Evolutionary conservation across 2,888 invertebrate genomes (phyloP), one percentile per base, ranked within the genome.

Genomic region (Hydraecia micacea): DNA sequence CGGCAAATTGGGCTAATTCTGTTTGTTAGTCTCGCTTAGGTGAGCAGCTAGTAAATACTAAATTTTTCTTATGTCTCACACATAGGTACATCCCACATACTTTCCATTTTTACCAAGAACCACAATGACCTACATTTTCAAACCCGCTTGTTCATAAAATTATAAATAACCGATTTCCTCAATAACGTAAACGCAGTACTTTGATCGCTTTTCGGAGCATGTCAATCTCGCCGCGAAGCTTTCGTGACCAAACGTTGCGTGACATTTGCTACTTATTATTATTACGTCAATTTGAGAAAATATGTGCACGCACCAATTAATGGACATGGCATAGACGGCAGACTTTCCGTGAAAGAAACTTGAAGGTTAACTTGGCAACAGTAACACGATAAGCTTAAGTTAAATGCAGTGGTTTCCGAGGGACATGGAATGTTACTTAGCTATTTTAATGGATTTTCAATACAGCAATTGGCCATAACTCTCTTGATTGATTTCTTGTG

Each of bases 131-230:
- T 83, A 85, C 70, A 83, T 83, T 18, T 49, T 32, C 58, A 66
- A 72, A 74, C 63, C 55, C 39, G 71, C 71, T 75, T 63, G 78
- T 5, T 62, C 73, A 73, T 77, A 79, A 88, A 82, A 75, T 80
- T 80, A 84, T 79, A 80, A 83, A 87, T 86, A 85, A 83, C 70
- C 42, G 77, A 88, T 86, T 87, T 88, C 85, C 87, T 80, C 82
- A 79, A 81, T 81, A 79, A 28, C 62, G 74, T 72, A 11, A 69
- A n/a, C 21, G 70, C 28, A 55, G 74, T 55, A 79, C 46, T 88
- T 81, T 79, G 77, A 80, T 88, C 72, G 80, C 36, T 81, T 87
- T 87, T 85, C 70, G 83, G 79, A 85, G 79, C 81, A 86, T 85
- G 71, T 80, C 78, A 84, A 68, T 66, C 71, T 66, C 55, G 67